phyloP scores from a whole-genome alignment of 2,113 vertebrate species.

The Gymnogyps californianus region DNA sequence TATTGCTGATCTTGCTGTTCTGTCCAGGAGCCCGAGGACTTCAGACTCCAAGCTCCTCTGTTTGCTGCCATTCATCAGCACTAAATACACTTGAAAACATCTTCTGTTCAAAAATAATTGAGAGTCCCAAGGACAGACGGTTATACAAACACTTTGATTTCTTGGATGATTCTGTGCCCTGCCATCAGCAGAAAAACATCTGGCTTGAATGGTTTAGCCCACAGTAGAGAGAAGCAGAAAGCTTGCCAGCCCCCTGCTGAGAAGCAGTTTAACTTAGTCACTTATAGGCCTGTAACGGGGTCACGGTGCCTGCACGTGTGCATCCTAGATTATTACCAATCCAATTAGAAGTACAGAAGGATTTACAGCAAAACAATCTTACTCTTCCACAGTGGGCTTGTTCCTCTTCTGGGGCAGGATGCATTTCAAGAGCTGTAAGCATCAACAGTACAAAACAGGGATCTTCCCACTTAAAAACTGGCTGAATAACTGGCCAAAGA shows the following conservation, averaged over 20 bases:
- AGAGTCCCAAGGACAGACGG: neutral
- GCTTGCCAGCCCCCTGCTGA: neutral
- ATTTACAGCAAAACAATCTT: neutral
- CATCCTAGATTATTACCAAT: neutral
- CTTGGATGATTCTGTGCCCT: neutral
- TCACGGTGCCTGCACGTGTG: neutral
- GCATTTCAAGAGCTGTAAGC: neutral
- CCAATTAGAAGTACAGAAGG: neutral
- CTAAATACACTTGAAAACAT: neutral
- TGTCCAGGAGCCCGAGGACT: neutral
- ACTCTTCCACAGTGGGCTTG: neutral
- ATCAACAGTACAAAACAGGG: neutral
- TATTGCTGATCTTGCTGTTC: neutral
- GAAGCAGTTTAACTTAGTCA: neutral
- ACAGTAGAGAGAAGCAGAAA: neutral
- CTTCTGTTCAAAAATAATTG: constrained; percentile 24
- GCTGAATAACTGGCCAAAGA: neutral
- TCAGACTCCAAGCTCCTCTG: neutral
- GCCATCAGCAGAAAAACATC: constrained; percentile 19
- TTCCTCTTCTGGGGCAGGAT: neutral
- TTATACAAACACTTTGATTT: constrained; percentile 13
- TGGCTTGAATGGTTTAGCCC: neutral
- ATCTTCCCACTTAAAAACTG: neutral
- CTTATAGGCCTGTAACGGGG: neutral
- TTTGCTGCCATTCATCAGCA: neutral